phyloP scores from a whole-genome alignment of 1,140 invertebrate species.

The Eupristina koningsbergeri region DNA sequence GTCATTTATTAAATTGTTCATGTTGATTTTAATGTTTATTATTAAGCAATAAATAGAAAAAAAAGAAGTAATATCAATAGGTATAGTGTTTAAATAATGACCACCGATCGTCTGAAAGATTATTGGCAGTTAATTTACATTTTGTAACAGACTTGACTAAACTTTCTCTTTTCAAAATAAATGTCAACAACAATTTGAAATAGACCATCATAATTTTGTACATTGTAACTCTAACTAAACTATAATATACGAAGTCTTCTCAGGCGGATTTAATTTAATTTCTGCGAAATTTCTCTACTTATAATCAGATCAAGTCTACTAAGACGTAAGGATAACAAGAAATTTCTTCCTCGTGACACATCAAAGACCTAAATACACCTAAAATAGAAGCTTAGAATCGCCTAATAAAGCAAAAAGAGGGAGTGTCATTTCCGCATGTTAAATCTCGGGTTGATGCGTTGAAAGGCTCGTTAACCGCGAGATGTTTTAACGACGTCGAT shows the following conservation, averaged over 20 bases:
- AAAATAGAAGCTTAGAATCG: constrained; percentile 7
- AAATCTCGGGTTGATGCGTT: background rate
- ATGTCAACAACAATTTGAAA: background rate
- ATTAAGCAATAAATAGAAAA: too few relatives aligned
- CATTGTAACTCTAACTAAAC: background rate
- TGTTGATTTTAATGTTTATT: too few relatives aligned
- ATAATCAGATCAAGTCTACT: background rate
- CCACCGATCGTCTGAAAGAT: background rate
- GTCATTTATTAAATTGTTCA: too few relatives aligned
- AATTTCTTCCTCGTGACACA: background rate
- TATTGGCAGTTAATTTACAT: background rate
- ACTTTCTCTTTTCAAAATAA: background rate
- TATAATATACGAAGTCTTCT: background rate
- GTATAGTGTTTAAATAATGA: too few relatives aligned
- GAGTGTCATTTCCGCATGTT: background rate
- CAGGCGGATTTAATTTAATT: background rate
- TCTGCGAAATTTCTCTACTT: background rate
- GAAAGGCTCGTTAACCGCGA: constrained; percentile 43
- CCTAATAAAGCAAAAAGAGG: constrained; percentile 10
- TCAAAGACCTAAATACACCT: background rate
- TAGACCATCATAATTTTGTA: background rate
- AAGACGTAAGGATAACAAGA: background rate
- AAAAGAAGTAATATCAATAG: too few relatives aligned
- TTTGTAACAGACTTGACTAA: background rate
- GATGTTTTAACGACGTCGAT: constrained; percentile 8